Conservation (phyloP, 2,113 vertebrate genomes). For the Misgurnus anguillicaudatus region DNA sequence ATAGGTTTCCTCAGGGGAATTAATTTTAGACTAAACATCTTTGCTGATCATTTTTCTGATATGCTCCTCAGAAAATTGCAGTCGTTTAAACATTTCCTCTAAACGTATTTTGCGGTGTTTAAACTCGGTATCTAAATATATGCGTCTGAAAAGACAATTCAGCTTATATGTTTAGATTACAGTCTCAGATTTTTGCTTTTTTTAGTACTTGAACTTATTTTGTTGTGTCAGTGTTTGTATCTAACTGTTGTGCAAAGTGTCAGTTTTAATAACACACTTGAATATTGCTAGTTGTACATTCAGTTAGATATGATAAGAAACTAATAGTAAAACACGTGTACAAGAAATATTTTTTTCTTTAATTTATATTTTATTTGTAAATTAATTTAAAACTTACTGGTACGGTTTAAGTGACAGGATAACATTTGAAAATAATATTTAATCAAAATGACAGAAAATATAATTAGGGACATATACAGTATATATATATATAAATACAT, state of each 20-base stretch:
- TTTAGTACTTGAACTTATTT: slow-evolving; percentile 58
- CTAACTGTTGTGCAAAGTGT: slow-evolving; percentile 41
- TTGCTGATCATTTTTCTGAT: slow-evolving; percentile 5
- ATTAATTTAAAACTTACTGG: not conserved
- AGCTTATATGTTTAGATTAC: slow-evolving; percentile 47
- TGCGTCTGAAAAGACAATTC: slow-evolving; percentile 45
- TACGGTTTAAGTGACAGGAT: slow-evolving; percentile 23
- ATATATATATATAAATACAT: not conserved
- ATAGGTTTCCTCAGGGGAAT: slow-evolving; percentile 12
- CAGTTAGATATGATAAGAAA: slow-evolving; percentile 13
- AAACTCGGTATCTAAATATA: slow-evolving; percentile 26
- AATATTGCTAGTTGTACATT: slow-evolving; percentile 43
- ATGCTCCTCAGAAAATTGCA: not conserved
- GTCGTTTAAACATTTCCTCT: slow-evolving; percentile 8
- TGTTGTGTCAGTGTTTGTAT: slow-evolving; percentile 50
- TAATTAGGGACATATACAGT: slow-evolving; percentile 3
- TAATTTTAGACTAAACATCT: slow-evolving; percentile 15
- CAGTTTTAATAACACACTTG: slow-evolving; percentile 53
- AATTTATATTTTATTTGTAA: slow-evolving; percentile 11
- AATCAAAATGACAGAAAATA: not conserved
- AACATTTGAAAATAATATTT: not conserved
- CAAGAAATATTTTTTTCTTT: slow-evolving; percentile 11
- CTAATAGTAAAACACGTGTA: slow-evolving; percentile 24
- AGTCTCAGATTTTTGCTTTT: slow-evolving; percentile 54
- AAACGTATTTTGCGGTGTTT: slow-evolving; percentile 36